Conservation (phyloP, 2,888 invertebrate genomes). For the Cosmia trapezina region DNA sequence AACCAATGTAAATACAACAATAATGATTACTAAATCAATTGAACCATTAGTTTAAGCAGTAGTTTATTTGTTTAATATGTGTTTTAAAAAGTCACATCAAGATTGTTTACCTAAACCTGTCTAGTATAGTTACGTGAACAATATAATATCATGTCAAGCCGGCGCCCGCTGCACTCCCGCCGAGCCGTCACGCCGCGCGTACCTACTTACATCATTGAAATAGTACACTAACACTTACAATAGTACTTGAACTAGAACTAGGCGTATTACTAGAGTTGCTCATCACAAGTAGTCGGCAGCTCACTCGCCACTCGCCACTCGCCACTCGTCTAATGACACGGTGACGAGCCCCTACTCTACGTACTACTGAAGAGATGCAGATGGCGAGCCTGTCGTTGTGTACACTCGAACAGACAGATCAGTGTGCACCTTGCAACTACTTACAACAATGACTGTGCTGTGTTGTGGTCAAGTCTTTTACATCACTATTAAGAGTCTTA, state of each 20-base stretch:
- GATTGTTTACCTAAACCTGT: too few relatives aligned
- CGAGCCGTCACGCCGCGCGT: not conserved
- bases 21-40: too few relatives aligned
- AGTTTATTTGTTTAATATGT: too few relatives aligned
- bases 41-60: too few relatives aligned
- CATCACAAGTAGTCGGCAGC: conserved; percentile 48
- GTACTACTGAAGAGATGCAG: not conserved
- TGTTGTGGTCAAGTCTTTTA: not conserved
- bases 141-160: not conserved
- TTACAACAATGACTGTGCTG: not conserved
- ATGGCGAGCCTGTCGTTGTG: conserved; percentile 18
- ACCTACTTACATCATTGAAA: conserved; percentile 21
- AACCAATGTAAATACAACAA: too few relatives aligned
- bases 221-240: conserved; percentile 43
- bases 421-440: not conserved
- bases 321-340: not conserved
- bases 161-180: not conserved
- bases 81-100: too few relatives aligned
- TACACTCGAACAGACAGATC: not conserved
- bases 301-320: too few relatives aligned
- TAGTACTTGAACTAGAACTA: conserved; percentile 54
- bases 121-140: not conserved
- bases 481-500: not conserved
- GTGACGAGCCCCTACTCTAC: conserved; percentile 7
- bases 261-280: conserved; percentile 34